A percentile compares a stretch with the other conserved stretches of the same genome.
Evolutionary conservation across 2,113 vertebrate species (phyloP).

Genomic region (Gambusia holbrooki): DNA sequence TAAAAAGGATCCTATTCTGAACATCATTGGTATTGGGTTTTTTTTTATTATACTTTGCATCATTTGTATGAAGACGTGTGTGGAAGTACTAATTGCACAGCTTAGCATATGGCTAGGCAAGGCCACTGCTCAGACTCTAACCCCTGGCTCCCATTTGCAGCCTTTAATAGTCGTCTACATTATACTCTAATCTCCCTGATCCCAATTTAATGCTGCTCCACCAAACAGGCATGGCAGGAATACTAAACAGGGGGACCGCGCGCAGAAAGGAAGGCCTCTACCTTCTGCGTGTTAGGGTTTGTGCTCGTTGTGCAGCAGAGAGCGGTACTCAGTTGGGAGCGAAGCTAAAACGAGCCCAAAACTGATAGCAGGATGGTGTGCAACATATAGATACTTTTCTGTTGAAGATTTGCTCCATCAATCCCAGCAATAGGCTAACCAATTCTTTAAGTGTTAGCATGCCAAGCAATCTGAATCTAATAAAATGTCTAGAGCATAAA

Average conservation of each 20-base stretch:
- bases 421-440: too few relatives aligned
- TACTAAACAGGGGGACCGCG: conserved; percentile 79
- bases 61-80: conserved; percentile 42
- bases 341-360: neutral
- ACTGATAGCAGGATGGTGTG: conserved; percentile 25
- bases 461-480: too few relatives aligned
- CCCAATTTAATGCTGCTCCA: conserved; percentile 96
- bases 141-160: conserved; percentile 93
- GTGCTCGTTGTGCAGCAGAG: conserved; percentile 32
- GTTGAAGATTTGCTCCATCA: too few relatives aligned
- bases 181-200: conserved; percentile 99
- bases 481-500: too few relatives aligned
- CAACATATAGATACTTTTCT: too few relatives aligned
- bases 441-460: too few relatives aligned
- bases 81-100: conserved; percentile 77
- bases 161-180: conserved; percentile 91
- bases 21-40: too few relatives aligned
- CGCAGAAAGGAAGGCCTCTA: conserved; percentile 79
- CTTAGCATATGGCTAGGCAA: conserved; percentile 6
- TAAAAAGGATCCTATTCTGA: too few relatives aligned
- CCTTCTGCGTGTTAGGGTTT: conserved; percentile 54
- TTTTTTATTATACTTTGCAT: too few relatives aligned
- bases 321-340: conserved; percentile 18
- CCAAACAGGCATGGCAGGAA: conserved; percentile 81
- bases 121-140: conserved; percentile 74